Conservation (phyloP, 2,797 vertebrate genomes). For the Urosaurus nigricauda region DNA sequence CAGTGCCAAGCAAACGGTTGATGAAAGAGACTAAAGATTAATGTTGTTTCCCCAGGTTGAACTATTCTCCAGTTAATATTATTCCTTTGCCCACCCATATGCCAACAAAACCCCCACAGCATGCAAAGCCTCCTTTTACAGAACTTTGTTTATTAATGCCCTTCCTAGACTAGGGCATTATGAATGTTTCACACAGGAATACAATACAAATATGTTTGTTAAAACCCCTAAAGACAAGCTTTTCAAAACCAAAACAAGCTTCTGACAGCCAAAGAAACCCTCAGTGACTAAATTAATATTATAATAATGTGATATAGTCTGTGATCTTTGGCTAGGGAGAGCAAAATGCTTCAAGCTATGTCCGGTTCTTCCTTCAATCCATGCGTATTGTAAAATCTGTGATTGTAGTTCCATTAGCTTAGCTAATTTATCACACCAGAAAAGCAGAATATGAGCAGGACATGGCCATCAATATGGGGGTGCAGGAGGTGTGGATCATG, state of each 20-base stretch:
- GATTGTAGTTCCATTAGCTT: not conserved
- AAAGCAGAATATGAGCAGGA: too few relatives aligned
- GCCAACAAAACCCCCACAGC: accelerated
- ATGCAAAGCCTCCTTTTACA: not conserved
- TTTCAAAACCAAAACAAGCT: not conserved
- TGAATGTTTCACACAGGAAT: not conserved
- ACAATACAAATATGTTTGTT: not conserved
- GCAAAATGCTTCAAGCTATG: not conserved
- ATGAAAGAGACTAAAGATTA: conserved; percentile 26
- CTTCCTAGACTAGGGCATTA: not conserved
- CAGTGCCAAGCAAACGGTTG: not conserved
- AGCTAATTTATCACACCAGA: not conserved
- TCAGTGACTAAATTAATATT: not conserved
- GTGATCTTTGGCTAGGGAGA: not conserved
- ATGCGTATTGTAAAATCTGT: not conserved
- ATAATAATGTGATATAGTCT: not conserved
- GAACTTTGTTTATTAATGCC: conserved; percentile 36
- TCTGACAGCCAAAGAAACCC: not conserved
- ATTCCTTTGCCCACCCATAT: not conserved
- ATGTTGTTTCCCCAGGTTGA: conserved; percentile 18
- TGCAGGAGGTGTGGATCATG: too few relatives aligned
- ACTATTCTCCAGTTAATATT: conserved; percentile 8
- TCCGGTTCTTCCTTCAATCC: not conserved
- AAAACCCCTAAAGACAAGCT: not conserved
- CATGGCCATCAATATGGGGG: too few relatives aligned